Evolutionary conservation across 2,113 vertebrate species (phyloP).

Genomic region (Mixornis gularis): DNA sequence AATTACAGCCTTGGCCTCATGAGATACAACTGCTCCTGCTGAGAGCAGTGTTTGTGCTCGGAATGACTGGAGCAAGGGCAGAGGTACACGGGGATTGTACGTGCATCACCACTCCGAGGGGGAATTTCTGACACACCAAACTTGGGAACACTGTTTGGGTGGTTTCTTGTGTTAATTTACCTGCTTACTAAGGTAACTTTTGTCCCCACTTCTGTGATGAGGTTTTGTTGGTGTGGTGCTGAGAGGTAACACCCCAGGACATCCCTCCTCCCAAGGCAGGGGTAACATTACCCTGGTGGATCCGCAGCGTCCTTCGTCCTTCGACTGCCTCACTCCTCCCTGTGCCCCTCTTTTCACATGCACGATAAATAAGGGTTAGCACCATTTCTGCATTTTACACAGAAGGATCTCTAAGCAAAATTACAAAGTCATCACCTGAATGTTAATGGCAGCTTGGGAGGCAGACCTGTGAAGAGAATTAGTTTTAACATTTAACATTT

Average conservation of each 20-base stretch:
- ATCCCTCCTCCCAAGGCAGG: constrained; percentile 3
- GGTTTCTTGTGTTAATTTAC: background rate
- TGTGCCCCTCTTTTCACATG: background rate
- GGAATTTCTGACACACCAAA: background rate
- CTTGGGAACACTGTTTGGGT: background rate
- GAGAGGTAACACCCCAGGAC: background rate
- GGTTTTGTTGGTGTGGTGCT: background rate
- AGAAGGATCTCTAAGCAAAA: background rate
- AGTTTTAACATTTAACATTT: background rate
- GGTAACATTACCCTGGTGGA: background rate
- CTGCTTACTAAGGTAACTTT: background rate
- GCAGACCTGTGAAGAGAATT: background rate
- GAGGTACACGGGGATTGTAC: background rate
- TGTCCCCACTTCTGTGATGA: background rate
- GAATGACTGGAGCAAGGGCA: constrained; percentile 53
- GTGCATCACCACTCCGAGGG: background rate
- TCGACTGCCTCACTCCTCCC: background rate
- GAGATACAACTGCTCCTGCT: constrained; percentile 59
- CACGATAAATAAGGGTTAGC: background rate
- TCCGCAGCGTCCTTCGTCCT: background rate
- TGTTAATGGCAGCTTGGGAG: background rate
- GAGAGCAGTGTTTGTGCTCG: constrained; percentile 57
- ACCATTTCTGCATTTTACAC: background rate
- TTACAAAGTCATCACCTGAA: background rate
- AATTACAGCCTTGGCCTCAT: constrained; percentile 64